Conservation (phyloP, 2,888 invertebrate genomes). For the Sarcophaga carnaria region DNA sequence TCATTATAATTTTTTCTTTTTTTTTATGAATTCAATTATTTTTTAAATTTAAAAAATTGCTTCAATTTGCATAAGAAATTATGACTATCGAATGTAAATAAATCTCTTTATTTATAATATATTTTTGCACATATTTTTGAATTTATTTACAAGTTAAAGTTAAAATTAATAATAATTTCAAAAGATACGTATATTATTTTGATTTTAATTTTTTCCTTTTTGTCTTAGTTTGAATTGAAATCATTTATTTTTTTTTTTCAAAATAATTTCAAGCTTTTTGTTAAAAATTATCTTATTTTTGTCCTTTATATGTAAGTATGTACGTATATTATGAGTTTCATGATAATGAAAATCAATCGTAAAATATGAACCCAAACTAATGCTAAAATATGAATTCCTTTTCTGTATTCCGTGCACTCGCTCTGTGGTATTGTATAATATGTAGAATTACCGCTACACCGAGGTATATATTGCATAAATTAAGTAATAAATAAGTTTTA, state of each 20-base stretch:
- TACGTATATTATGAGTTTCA: slow-evolving; percentile 29
- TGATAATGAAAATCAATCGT: slow-evolving; percentile 35
- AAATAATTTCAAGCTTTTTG: no score
- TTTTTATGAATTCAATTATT: no score
- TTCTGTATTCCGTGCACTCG: slow-evolving; percentile 73
- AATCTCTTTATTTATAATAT: no score
- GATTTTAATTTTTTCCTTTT: slow-evolving; percentile 19
- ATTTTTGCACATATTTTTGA: background rate
- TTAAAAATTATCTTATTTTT: slow-evolving; percentile 9
- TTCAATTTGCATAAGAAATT: no score
- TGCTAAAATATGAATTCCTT: slow-evolving; percentile 71
- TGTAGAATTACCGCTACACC: slow-evolving; percentile 81
- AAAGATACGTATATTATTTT: background rate
- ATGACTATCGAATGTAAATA: no score
- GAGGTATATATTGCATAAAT: slow-evolving; percentile 78
- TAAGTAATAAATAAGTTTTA: slow-evolving; percentile 14
- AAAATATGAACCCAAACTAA: slow-evolving; percentile 67
- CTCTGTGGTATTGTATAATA: slow-evolving; percentile 73
- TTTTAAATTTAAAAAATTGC: no score
- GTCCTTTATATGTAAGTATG: slow-evolving; percentile 13
- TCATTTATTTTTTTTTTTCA: no score
- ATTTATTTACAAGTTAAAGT: background rate
- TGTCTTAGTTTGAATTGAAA: background rate
- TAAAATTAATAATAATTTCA: background rate
- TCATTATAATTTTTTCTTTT: no score